These are phyloP conservation scores for Calameuta idolon DNA, from an alignment of 2,888 invertebrate genomes.

Conservation along the genomic window DNA sequence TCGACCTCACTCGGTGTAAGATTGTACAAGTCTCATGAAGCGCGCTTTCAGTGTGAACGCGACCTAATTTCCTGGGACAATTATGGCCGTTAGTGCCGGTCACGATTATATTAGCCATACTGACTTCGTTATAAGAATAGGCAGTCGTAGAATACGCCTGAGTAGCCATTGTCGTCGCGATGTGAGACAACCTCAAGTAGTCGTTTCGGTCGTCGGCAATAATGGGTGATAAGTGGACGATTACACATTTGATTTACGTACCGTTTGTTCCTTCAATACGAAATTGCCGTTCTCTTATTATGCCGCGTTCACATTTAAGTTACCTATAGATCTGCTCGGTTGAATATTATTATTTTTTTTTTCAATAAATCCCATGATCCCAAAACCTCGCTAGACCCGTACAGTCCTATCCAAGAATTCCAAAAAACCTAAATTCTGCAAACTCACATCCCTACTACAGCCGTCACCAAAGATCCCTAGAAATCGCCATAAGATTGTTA, in stretches of 20 bases:
- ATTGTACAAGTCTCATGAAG: neutral
- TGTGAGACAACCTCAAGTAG: slow-evolving; percentile 31
- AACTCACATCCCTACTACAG: no score
- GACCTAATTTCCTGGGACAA: neutral
- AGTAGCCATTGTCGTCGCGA: slow-evolving; percentile 42
- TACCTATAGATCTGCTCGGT: no score
- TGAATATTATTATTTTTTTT: no score
- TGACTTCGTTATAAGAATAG: neutral
- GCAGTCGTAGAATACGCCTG: slow-evolving; percentile 24
- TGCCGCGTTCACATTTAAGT: no score
- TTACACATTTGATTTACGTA: slow-evolving; percentile 57
- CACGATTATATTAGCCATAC: neutral
- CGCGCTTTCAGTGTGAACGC: neutral
- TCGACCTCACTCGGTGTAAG: neutral
- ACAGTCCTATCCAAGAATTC: no score
- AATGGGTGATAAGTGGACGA: slow-evolving; percentile 50
- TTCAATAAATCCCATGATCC: neutral
- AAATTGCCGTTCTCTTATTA: neutral
- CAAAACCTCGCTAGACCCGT: neutral
- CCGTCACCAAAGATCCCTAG: no score
- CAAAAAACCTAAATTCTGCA: no score
- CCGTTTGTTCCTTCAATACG: slow-evolving; percentile 10
- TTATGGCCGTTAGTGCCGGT: neutral
- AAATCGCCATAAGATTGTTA: no score
- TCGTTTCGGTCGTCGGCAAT: slow-evolving; percentile 35